Base-by-base conservation (phyloP, 2,113 vertebrate genomes). In the Chelonoidis abingdonii region DNA sequence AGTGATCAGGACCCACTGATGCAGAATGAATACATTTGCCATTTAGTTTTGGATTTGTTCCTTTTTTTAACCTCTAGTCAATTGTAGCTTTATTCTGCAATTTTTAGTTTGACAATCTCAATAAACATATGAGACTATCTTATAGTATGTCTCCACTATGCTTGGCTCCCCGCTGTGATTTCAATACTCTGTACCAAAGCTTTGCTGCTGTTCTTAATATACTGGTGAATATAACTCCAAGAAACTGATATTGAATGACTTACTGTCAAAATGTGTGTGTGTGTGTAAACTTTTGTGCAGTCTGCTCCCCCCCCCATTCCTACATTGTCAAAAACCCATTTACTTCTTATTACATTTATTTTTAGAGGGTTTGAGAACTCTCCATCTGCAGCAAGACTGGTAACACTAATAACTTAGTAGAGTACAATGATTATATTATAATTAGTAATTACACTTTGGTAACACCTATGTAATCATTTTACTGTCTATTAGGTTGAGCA, bases 401-500 rank as follows among this genome's bases (percentile, higher is more conserved):
- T 52, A 83, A 86, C 54, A 52, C n/a, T 4, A 86, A 52, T 3
- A 75, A 52, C 24, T 54, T 41, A 10, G 50, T 0, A 86, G 83
- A 79, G 84, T 89, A 69, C 90, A 92, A 27, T 2, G 57, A 81
- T 83, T 86, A 76, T 53, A 87, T 38, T 85, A 44, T 19, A 1
- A 1, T 25, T 52, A 62, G 29, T 69, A 72, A 88, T 87, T 94
- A 87, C 50, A 91, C 80, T 25, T n/a, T 59, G 92, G 62, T 90
- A 91, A 85, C 81, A 96, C 88, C 75, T 86, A 5, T 1, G 22
- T 89, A 84, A 93, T 94, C 89, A 95, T 88, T 96, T 83, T 10
- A 83, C 79, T 84, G 79, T 41, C 87, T 49, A 17, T 82, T 91
- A 96, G 76, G 88, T 83, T 95, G 93, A 97, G 83, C 50, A 96